Evolutionary conservation across 2,797 vertebrate species (phyloP).

Genomic region (Gambelia wislizenii): DNA sequence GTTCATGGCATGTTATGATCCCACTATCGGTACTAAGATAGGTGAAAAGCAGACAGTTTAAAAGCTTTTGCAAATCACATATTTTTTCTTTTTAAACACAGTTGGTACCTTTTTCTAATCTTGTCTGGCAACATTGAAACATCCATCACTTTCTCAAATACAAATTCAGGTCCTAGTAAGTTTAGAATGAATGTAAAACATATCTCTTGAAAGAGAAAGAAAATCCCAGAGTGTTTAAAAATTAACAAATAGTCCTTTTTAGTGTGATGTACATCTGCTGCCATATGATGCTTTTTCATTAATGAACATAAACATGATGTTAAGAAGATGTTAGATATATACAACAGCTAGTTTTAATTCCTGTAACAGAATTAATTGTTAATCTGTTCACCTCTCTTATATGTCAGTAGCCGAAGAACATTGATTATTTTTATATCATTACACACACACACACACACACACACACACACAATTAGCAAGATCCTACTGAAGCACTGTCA

Average conservation of each 20-base stretch:
- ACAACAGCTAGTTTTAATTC: background rate
- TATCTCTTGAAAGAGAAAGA: slow-evolving; percentile 3
- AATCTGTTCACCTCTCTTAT: background rate
- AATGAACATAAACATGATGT: background rate
- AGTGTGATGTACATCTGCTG: slow-evolving; percentile 37
- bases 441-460: too few species aligned
- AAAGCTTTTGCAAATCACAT: slow-evolving; percentile 31
- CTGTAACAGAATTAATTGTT: background rate
- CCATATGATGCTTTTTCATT: slow-evolving; percentile 28
- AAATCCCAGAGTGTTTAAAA: slow-evolving; percentile 22
- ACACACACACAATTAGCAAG: too few species aligned
- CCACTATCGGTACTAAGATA: slow-evolving; percentile 44
- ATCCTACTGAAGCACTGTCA: too few species aligned
- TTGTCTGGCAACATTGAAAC: slow-evolving; percentile 44
- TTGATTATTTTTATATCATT: too few species aligned
- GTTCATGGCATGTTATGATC: slow-evolving; percentile 44
- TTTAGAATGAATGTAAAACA: slow-evolving; percentile 42
- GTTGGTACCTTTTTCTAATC: slow-evolving; percentile 39
- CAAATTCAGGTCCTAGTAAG: slow-evolving; percentile 49
- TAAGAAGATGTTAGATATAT: background rate
- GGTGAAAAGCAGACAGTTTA: slow-evolving; percentile 65
- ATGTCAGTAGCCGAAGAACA: background rate
- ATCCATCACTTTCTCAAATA: slow-evolving; percentile 51
- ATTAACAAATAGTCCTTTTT: background rate
- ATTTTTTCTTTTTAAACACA: slow-evolving; percentile 35